A percentile compares a stretch with the other conserved stretches of the same genome.
Conservation (phyloP, 2,888 invertebrate genomes). For the Drepana falcataria region DNA sequence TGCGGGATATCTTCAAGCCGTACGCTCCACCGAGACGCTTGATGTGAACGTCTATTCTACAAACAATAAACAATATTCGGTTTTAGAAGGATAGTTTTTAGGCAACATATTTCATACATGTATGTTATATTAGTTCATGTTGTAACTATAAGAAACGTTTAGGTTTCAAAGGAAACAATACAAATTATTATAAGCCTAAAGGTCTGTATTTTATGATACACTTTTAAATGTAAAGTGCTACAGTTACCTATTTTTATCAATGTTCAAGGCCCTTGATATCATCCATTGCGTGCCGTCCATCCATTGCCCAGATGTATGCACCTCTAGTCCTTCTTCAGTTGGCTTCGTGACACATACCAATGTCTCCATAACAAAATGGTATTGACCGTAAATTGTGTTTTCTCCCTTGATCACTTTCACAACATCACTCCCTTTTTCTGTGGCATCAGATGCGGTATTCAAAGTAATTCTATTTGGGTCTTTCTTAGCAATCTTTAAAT, state of each 20-base stretch:
- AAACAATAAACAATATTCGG: constrained; percentile 12
- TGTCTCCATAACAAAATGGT: constrained; percentile 87
- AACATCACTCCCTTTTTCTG: constrained; percentile 38
- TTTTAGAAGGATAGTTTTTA: no score
- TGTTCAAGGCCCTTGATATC: constrained; percentile 71
- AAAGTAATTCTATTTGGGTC: constrained; percentile 18
- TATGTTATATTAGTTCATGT: no score
- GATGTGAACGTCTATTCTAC: constrained; percentile 81
- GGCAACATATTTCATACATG: no score
- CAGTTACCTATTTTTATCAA: constrained; percentile 78
- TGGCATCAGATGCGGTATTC: constrained; percentile 14
- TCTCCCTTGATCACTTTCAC: constrained; percentile 63
- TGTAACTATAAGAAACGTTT: no score
- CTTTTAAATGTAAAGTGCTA: no score
- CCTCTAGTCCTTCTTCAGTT: constrained; percentile 82
- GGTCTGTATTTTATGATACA: no score
- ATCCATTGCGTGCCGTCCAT: constrained; percentile 75
- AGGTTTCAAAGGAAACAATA: no score
- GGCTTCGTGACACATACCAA: constrained; percentile 81
- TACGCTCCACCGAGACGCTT: constrained; percentile 66
- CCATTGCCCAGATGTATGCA: constrained; percentile 80
- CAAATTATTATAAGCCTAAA: no score
- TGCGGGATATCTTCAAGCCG: constrained; percentile 84
- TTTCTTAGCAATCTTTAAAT: constrained; percentile 26
- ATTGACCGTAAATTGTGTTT: constrained; percentile 77